These are phyloP conservation scores for Automeris io DNA, from an alignment of 2,888 invertebrate genomes.

Conservation along the genomic window DNA sequence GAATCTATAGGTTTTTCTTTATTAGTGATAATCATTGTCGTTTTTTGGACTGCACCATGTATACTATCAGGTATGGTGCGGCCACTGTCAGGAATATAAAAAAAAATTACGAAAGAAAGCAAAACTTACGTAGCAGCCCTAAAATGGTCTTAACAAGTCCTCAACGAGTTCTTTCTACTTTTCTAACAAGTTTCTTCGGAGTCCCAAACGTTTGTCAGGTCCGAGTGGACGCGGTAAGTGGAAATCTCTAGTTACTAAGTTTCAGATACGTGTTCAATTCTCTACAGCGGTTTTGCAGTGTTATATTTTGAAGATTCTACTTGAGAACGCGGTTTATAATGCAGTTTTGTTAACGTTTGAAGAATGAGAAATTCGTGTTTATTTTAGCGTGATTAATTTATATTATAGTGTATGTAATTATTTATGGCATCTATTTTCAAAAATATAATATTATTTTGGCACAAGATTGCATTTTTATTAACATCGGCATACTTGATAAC, in stretches of 20 bases:
- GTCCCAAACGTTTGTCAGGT: constrained; percentile 63
- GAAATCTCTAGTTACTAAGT: constrained; percentile 53
- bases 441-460: too few relatives aligned
- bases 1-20: too few relatives aligned
- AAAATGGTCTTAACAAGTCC: constrained; percentile 42
- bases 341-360: not conserved
- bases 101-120: too few relatives aligned
- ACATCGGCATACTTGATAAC: too few relatives aligned
- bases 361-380: not conserved
- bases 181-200: constrained; percentile 61
- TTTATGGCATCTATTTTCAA: too few relatives aligned
- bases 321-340: constrained; percentile 1
- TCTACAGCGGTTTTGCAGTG: constrained; percentile 2
- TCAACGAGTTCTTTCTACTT: constrained; percentile 63
- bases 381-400: not conserved
- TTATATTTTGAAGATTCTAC: constrained; percentile 2
- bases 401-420: too few relatives aligned
- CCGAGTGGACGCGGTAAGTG: constrained; percentile 53
- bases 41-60: too few relatives aligned
- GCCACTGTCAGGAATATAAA: too few relatives aligned
- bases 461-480: too few relatives aligned
- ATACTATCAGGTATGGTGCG: too few relatives aligned
- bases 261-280: constrained; percentile 29
- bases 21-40: too few relatives aligned
- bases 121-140: constrained; percentile 7